These are phyloP conservation scores for Urosaurus nigricauda DNA, from an alignment of 2,797 vertebrate species.

Conservation along the genomic window DNA sequence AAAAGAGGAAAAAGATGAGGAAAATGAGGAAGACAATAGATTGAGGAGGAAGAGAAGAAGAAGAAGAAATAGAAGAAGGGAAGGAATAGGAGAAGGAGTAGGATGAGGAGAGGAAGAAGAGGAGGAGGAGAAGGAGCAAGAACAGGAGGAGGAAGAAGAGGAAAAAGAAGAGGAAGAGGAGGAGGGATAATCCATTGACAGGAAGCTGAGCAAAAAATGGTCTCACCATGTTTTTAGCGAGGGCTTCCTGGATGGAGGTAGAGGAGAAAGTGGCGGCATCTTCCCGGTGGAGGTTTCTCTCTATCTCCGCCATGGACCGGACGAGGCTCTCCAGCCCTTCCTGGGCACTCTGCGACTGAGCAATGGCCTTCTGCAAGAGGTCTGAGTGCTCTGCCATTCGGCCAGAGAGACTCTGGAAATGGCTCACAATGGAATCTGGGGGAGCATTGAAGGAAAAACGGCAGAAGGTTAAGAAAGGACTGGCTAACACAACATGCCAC, in stretches of 20 bases:
- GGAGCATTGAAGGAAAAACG: not conserved
- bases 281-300: conserved; percentile 77
- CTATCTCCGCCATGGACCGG: conserved; percentile 87
- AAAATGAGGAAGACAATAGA: too few relatives aligned
- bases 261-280: conserved; percentile 82
- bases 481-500: not conserved
- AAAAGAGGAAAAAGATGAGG: too few relatives aligned
- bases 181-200: not conserved
- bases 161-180: too few relatives aligned
- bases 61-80: too few relatives aligned
- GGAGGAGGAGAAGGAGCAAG: too few relatives aligned
- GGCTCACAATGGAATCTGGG: conserved; percentile 86
- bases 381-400: conserved; percentile 87
- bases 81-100: too few relatives aligned
- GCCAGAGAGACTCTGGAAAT: conserved; percentile 87
- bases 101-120: not conserved
- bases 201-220: accelerated
- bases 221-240: conserved; percentile 91
- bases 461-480: too few relatives aligned
- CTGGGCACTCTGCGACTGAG: conserved; percentile 95
- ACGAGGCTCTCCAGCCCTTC: conserved; percentile 91
- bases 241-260: conserved; percentile 88
- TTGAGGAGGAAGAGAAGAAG: not conserved
- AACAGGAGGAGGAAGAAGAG: too few relatives aligned
- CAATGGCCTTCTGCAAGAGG: conserved; percentile 93